Conservation (phyloP, 1,140 invertebrate genomes). For the Armadillidium nasatum region DNA sequence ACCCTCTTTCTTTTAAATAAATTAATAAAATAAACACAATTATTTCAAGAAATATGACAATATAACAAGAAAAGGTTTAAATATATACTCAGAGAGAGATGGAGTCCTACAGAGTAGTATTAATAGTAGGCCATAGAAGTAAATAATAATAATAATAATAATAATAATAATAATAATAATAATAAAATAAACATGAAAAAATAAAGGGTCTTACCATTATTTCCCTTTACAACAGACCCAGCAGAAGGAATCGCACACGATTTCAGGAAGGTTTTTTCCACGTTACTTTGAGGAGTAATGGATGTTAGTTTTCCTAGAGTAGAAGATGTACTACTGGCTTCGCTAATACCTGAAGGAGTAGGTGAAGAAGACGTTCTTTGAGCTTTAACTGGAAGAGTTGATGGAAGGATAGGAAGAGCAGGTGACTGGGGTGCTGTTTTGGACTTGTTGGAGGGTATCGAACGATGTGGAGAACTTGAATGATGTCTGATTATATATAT, state of each 20-base stretch:
- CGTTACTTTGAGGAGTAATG: neutral
- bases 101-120: too few species aligned
- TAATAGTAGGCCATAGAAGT: too few species aligned
- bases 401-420: slow-evolving; percentile 17
- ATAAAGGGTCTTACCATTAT: too few species aligned
- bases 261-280: neutral
- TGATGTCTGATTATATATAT: neutral
- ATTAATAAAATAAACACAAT: too few species aligned
- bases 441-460: neutral
- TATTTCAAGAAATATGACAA: too few species aligned
- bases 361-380: slow-evolving; percentile 17
- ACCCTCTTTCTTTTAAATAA: too few species aligned
- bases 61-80: too few species aligned
- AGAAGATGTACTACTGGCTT: neutral
- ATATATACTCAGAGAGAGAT: too few species aligned
- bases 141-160: too few species aligned
- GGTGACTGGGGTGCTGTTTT: neutral
- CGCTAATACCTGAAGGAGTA: slow-evolving; percentile 11
- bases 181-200: too few species aligned
- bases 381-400: slow-evolving; percentile 9
- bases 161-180: too few species aligned
- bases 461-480: neutral
- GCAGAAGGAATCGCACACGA: neutral
- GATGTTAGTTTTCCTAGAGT: neutral
- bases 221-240: too few species aligned